These are phyloP conservation scores for Caenorhabditis zanzibari DNA, from an alignment of 2,888 invertebrate genomes.

Conservation along the genomic window DNA sequence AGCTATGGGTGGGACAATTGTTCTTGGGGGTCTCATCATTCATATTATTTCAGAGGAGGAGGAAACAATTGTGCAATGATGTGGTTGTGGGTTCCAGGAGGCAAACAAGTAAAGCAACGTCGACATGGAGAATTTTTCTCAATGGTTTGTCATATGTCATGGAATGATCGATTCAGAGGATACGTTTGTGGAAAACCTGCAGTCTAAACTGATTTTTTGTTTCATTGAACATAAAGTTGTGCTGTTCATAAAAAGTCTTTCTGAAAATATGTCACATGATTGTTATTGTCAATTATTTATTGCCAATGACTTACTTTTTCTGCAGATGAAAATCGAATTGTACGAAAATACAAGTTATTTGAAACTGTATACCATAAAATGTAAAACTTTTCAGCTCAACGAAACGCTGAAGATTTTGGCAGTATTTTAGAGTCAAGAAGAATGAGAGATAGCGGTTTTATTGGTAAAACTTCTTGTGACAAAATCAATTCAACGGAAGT, in stretches of 20 bases:
- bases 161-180: conserved; percentile 37
- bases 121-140: conserved; percentile 31
- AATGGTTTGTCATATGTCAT: conserved; percentile 30
- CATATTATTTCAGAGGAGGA: conserved; percentile 9
- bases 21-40: not conserved
- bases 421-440: no score
- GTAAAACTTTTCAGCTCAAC: no score
- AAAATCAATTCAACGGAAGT: no score
- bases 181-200: conserved; percentile 44
- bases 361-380: no score
- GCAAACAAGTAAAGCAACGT: not conserved
- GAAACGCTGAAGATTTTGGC: no score
- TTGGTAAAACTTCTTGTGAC: no score
- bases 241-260: not conserved
- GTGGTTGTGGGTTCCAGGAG: conserved; percentile 46
- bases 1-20: not conserved
- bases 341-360: no score
- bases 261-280: no score
- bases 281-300: no score
- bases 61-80: conserved; percentile 42
- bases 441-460: no score
- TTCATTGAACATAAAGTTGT: not conserved
- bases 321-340: no score
- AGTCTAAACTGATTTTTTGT: not conserved
- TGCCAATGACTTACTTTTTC: no score